These are phyloP conservation scores for Heterodera schachtii DNA, from an alignment of 1,140 invertebrate genomes.

Conservation along the genomic window DNA sequence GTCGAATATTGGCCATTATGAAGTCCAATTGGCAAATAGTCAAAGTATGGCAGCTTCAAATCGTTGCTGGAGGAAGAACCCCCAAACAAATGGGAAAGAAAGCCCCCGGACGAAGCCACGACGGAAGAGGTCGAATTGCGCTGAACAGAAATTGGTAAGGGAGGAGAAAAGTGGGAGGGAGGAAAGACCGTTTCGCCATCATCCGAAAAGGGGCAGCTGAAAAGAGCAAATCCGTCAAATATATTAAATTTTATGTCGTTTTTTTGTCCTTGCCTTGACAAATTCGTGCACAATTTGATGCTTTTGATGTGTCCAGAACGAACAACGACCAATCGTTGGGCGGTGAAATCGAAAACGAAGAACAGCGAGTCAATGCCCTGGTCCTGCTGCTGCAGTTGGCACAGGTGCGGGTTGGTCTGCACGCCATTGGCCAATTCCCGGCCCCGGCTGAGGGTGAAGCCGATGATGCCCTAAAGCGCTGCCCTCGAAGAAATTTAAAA, in stretches of 20 bases:
- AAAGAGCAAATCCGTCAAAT: not conserved
- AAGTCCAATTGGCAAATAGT: constrained; percentile 29
- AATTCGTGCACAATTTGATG: constrained; percentile 43
- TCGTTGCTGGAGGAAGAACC: constrained; percentile 7
- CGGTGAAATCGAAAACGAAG: constrained; percentile 55
- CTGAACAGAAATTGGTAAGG: not conserved
- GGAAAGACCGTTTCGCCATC: constrained; percentile 11
- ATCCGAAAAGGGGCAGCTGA: not conserved
- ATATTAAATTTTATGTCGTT: not conserved
- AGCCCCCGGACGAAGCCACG: not conserved
- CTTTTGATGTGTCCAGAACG: constrained; percentile 48
- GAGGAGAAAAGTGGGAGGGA: not conserved
- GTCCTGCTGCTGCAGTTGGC: constrained; percentile 56
- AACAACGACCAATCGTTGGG: constrained; percentile 24
- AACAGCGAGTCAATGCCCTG: constrained; percentile 52
- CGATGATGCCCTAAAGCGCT: constrained; percentile 53
- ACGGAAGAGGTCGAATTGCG: not conserved
- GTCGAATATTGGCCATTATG: constrained; percentile 43
- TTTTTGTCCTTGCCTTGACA: constrained; percentile 1
- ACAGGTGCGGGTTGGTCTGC: constrained; percentile 59
- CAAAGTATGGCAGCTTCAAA: constrained; percentile 16
- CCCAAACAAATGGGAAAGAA: constrained; percentile 32
- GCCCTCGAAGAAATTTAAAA: not conserved
- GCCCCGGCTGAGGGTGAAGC: constrained; percentile 55
- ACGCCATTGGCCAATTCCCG: constrained; percentile 47